These are phyloP conservation scores for Fopius arisanus DNA, from an alignment of 1,140 invertebrate species.

Conservation along the genomic window DNA sequence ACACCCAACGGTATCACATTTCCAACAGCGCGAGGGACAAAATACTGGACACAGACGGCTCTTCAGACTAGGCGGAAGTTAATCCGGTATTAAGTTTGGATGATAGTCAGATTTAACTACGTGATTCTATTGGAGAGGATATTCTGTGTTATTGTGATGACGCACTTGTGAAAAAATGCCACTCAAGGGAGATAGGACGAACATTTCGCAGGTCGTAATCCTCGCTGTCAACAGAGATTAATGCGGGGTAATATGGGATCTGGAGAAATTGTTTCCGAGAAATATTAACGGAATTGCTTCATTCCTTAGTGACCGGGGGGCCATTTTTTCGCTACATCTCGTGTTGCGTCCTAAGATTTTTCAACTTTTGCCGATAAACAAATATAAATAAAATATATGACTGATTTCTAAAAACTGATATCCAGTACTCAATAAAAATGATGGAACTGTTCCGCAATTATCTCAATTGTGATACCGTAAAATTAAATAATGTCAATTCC, in stretches of 20 bases:
- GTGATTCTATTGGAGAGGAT: slow-evolving; percentile 25
- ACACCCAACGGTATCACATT: slow-evolving; percentile 50
- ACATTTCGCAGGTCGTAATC: background rate
- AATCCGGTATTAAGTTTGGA: slow-evolving; percentile 38
- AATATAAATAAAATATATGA: no score
- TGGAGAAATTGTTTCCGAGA: background rate
- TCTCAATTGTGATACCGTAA: no score
- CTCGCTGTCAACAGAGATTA: background rate
- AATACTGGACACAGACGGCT: slow-evolving; percentile 2
- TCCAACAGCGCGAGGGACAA: slow-evolving; percentile 34
- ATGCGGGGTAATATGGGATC: background rate
- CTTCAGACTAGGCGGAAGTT: slow-evolving; percentile 4
- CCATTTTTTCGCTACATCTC: no score
- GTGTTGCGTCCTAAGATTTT: no score
- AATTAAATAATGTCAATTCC: no score
- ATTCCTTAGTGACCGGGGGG: no score
- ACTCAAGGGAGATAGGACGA: background rate
- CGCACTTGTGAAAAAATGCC: background rate
- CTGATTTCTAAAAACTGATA: no score
- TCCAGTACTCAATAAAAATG: no score
- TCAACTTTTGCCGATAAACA: no score
- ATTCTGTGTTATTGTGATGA: slow-evolving; percentile 30
- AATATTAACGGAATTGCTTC: no score
- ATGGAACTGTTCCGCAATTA: no score
- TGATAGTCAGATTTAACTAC: slow-evolving; percentile 34